Base-by-base conservation (phyloP, 2,113 vertebrate genomes). In the Jacana jacana region DNA sequence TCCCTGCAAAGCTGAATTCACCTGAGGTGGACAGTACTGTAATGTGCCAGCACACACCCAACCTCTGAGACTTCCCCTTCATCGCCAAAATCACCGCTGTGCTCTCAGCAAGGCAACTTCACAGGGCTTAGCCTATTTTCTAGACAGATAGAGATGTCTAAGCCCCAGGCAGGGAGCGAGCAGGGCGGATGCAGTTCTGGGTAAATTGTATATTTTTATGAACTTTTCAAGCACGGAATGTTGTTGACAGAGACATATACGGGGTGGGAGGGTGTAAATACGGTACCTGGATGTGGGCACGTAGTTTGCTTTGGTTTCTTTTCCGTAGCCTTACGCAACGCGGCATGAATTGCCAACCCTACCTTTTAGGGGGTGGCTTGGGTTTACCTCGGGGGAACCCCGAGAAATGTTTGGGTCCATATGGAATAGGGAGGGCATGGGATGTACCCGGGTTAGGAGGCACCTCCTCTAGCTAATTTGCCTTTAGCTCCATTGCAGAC, bases 171-270 rank as follows among this genome's bases (percentile, higher is more conserved):
- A 39, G 88, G 93, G 90, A 88, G 54, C 4, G 55, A 95, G 95
- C 86, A 66, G 88, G 89, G 75, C 8, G 40, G 80, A 60, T 83
- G 92, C 96, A 90, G 80, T 91, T 93, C 81, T 95, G 96, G 95
- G 90, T 68, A 96, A 95, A 97, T 66, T 96, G 96, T 98, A 86
- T 98, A 97, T 98, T 98, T 98, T 98, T 97, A 96, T 97, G 98
- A 95, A 97, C 76, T 97, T 94, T 82, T 84, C 71, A 91, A 97
- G 97, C 96, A 92, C 39, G 24, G 90, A 89, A 86, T 91, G 91
- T 93, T 44, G 58, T 95, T 96, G 89, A 81, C 40, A 7, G 83
- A 88, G 89, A 92, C 24, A 15, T 80, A n/a, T 24, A 52, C 33
- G 91, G 93, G 90, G 81, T 51, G 91, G 95, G 95, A 81, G 93